These are phyloP conservation scores for Alentia gelatinosa DNA, from an alignment of 2,888 invertebrate species.

Conservation along the genomic window DNA sequence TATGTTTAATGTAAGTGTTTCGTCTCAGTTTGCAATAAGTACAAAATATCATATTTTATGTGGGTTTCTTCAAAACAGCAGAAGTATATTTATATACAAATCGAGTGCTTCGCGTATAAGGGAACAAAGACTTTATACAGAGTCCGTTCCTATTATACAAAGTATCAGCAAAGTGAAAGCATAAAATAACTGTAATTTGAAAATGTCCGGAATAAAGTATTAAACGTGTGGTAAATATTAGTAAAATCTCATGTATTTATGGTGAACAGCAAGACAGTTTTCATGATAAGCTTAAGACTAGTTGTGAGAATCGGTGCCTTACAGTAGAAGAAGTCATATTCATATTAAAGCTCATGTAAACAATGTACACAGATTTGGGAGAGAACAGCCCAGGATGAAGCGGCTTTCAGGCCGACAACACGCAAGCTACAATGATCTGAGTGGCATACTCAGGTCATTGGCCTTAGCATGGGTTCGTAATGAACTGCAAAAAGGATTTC, in stretches of 20 bases:
- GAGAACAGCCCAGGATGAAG: neutral
- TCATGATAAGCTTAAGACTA: neutral
- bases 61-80: neutral
- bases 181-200: neutral
- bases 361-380: neutral
- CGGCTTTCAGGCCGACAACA: neutral
- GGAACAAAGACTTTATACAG: neutral
- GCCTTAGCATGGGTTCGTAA: neutral
- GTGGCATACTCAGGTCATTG: neutral
- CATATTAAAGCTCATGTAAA: neutral
- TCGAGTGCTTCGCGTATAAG: neutral
- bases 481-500: neutral
- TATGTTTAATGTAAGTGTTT: conserved; percentile 1
- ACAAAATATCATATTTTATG: neutral
- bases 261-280: neutral
- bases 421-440: neutral
- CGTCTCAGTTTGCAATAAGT: neutral
- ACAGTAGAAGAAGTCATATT: neutral
- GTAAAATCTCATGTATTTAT: conserved; percentile 30
- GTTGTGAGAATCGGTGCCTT: neutral
- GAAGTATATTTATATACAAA: conserved; percentile 21
- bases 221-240: neutral
- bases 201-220: neutral
- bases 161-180: neutral
- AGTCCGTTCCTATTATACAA: neutral